Evolutionary conservation across 2,797 vertebrate genomes (phyloP), one percentile per base, ranked within the genome.

Genomic region (Astyanax mexicanus): DNA sequence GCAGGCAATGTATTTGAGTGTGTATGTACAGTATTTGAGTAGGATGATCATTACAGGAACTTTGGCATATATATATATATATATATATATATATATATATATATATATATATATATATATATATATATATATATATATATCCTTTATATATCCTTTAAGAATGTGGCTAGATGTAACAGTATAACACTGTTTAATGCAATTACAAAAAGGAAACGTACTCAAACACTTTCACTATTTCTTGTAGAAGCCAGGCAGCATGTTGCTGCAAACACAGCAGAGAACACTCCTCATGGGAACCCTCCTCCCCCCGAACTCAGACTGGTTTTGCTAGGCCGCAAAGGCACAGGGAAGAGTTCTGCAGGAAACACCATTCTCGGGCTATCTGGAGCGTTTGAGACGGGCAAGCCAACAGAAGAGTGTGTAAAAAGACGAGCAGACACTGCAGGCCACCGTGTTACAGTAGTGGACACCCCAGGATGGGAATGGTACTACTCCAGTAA

Each of bases 401-500:
- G 89, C 19, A 92, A 80, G 65, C 88, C 92, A n/a, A 94, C 93
- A 0, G 93, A 94, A 82, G 91, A 92, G 82, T 92, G 92, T 5
- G 87, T 89, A 67, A 91, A 88, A 71, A 83, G 86, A 47, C 77
- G 80, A 11, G 89, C 79, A 0, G 89, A 92, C 1, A 88, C 90
- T 7, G 77, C 6, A 0, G 86, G 88, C 12, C 82, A 85, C 44
- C 90, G 85, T 10, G 81, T 93, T 15, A 90, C 83, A 0, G 90
- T 93, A 38, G 91, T 94, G 79, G 92, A 94, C 86, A 93, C 92
- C 4, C 92, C 93, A 0, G 93, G 93, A 1, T 93, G 93, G 93
- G 92, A 93, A 74, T 93, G 93, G 93, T 93, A 93, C 86, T 93
- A 93, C 83, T 88, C 92, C 0, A 88, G 88, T 32, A 93, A 93